These are phyloP conservation scores for Lasioglossum zephyrum DNA, from an alignment of 2,888 invertebrate species.

Conservation along the genomic window DNA sequence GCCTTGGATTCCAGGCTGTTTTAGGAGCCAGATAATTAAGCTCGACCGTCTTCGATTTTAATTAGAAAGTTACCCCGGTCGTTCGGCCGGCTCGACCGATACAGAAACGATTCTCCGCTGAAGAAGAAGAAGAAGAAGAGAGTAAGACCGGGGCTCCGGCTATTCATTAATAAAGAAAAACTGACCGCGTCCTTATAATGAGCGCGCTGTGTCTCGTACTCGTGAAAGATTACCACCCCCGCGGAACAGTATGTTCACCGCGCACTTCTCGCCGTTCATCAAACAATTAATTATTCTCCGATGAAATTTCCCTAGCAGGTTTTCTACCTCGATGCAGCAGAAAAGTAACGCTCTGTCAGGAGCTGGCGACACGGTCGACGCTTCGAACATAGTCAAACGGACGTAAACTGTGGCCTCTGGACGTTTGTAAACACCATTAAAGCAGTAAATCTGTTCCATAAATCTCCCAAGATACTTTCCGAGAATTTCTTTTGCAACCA, in stretches of 20 bases:
- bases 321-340: background rate
- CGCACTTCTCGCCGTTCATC: slow-evolving; percentile 4
- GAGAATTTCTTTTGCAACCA: background rate
- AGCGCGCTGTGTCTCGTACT: background rate
- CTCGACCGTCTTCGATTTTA: slow-evolving; percentile 16
- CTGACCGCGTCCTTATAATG: slow-evolving; percentile 26
- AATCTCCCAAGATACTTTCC: background rate
- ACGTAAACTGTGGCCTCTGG: background rate
- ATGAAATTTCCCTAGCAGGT: background rate
- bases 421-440: background rate
- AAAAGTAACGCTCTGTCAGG: background rate
- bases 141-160: background rate
- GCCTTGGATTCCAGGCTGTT: slow-evolving; percentile 1
- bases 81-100: background rate
- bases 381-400: background rate
- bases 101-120: background rate
- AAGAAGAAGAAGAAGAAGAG: background rate
- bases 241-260: background rate
- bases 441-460: background rate
- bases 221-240: slow-evolving; percentile 26
- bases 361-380: background rate
- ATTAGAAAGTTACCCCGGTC: background rate
- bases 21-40: slow-evolving; percentile 3
- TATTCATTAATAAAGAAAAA: slow-evolving; percentile 43
- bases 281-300: slow-evolving; percentile 18